Evolutionary conservation across 2,113 vertebrate genomes (phyloP).

Genomic region (Mormyrus lacerda): DNA sequence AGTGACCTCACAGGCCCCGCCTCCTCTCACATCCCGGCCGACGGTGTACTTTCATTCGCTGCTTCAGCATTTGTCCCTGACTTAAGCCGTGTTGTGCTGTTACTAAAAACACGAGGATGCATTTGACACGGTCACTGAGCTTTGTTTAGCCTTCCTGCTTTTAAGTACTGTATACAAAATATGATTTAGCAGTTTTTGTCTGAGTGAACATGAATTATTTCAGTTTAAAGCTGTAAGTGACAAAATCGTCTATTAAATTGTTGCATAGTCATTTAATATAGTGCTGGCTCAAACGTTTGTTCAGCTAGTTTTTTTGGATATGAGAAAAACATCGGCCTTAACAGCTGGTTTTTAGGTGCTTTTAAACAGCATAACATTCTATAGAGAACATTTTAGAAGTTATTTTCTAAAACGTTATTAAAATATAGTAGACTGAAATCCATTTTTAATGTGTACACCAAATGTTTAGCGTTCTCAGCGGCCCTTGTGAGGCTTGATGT

Average conservation of each 20-base stretch:
- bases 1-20: background rate
- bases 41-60: background rate
- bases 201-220: background rate
- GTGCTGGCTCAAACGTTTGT: background rate
- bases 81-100: background rate
- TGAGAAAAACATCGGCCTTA: background rate
- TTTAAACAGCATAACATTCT: background rate
- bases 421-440: background rate
- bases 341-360: background rate
- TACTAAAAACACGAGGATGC: background rate
- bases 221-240: background rate
- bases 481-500: background rate
- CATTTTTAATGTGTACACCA: background rate
- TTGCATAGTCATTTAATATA: background rate
- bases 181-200: background rate
- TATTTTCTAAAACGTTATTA: background rate
- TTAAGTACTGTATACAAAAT: background rate
- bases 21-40: background rate
- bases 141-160: background rate
- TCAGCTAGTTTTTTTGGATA: background rate
- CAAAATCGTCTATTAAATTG: background rate
- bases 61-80: background rate
- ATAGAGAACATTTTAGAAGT: background rate
- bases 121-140: background rate
- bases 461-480: background rate